phyloP scores from a whole-genome alignment of 2,797 vertebrate species.

The Mus minutoides region DNA sequence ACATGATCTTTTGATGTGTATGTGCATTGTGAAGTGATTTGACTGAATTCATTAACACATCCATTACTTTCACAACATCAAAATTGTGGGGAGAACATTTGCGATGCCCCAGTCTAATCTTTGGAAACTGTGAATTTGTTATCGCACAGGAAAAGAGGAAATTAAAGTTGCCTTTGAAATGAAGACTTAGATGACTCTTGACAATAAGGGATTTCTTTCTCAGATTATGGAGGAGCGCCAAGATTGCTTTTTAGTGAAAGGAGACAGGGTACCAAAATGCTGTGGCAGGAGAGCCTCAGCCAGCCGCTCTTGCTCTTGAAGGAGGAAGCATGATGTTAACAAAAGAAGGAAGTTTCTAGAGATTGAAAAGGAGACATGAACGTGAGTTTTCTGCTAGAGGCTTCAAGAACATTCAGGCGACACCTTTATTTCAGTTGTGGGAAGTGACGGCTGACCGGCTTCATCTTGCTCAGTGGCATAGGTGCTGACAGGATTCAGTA shows the following conservation, averaged over 20 bases:
- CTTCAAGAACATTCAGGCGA: not conserved
- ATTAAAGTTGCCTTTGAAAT: not conserved
- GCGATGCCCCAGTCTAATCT: not conserved
- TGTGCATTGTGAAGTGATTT: not conserved
- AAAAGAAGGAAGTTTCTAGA: not conserved
- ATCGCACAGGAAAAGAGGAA: not conserved
- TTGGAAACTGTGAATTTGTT: not conserved
- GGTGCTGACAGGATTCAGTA: not conserved
- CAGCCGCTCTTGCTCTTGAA: not conserved
- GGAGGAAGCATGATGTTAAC: not conserved
- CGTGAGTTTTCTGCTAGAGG: not conserved
- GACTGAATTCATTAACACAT: not conserved
- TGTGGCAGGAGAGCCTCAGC: not conserved
- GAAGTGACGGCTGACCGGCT: not conserved
- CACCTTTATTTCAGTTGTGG: not conserved
- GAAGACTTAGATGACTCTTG: not conserved
- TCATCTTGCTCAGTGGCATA: not conserved
- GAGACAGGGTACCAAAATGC: not conserved
- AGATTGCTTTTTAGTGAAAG: not conserved
- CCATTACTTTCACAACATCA: not conserved
- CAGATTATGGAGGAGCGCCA: not conserved
- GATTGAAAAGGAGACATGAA: not conserved
- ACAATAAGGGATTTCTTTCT: not conserved
- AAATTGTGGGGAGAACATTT: not conserved
- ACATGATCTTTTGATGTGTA: not conserved